phyloP scores from a whole-genome alignment of 2,797 vertebrate genomes.

The Coilia nasus region DNA sequence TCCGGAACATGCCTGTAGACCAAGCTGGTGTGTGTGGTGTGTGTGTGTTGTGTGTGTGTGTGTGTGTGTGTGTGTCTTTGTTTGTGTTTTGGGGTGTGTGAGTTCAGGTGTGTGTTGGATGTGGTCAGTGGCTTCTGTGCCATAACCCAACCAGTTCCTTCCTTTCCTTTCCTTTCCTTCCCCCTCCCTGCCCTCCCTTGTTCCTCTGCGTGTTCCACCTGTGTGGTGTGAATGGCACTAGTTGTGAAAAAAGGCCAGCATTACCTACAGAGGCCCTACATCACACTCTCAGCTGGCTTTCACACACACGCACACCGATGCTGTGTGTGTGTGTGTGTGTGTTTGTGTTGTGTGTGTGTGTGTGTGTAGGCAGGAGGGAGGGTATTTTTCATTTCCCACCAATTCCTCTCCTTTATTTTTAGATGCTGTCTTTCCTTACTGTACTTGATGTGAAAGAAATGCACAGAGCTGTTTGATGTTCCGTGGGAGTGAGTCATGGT shows the following conservation, averaged over 20 bases:
- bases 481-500: not conserved
- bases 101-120: not conserved
- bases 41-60: not conserved
- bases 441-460: not conserved
- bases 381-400: not conserved
- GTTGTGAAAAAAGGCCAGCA: not conserved
- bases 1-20: constrained; percentile 53
- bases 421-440: not conserved
- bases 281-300: constrained; percentile 1
- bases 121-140: constrained; percentile 14
- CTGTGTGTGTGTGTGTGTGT: not conserved
- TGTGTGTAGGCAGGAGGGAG: too few species aligned
- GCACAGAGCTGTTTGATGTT: not conserved
- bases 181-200: too few species aligned
- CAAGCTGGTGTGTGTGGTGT: constrained; percentile 32
- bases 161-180: not conserved
- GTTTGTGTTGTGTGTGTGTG: too few species aligned
- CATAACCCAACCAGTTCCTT: not conserved
- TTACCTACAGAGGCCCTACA: not conserved
- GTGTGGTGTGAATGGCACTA: not conserved
- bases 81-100: not conserved
- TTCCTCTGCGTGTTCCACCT: too few species aligned
- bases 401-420: not conserved
- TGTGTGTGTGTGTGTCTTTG: constrained; percentile 1
- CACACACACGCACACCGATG: not conserved